Conservation (phyloP, 2,797 vertebrate genomes). For the Manis crassicaudata region DNA sequence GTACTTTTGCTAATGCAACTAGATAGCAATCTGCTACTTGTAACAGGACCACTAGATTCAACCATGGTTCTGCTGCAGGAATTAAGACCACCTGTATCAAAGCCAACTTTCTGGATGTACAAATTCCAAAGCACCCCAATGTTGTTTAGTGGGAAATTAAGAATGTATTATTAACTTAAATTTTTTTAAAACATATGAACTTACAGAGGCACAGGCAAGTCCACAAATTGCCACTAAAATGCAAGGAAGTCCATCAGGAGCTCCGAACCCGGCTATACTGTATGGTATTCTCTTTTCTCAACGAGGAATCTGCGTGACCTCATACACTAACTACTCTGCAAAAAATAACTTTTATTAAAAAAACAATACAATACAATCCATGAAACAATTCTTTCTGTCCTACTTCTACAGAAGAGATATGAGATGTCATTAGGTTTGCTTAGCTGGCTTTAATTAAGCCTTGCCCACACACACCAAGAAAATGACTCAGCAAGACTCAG, state of each 20-base stretch:
- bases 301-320: neutral
- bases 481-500: conserved; percentile 77
- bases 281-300: neutral
- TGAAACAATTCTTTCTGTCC: neutral
- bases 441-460: conserved; percentile 64
- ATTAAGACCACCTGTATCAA: neutral
- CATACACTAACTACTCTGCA: neutral
- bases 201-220: neutral
- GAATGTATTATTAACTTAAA: neutral
- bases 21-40: neutral
- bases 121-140: conserved; percentile 14
- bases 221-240: conserved; percentile 23
- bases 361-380: neutral
- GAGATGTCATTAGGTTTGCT: conserved; percentile 39
- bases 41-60: neutral
- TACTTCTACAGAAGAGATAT: conserved; percentile 42
- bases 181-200: neutral
- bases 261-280: neutral
- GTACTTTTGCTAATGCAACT: neutral
- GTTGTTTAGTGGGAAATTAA: neutral
- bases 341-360: neutral
- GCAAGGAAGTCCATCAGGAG: neutral
- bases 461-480: conserved; percentile 49
- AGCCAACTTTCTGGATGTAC: neutral
- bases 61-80: neutral